Evolutionary conservation across 1,140 invertebrate species (phyloP).

Genomic region (Bombus impatiens): DNA sequence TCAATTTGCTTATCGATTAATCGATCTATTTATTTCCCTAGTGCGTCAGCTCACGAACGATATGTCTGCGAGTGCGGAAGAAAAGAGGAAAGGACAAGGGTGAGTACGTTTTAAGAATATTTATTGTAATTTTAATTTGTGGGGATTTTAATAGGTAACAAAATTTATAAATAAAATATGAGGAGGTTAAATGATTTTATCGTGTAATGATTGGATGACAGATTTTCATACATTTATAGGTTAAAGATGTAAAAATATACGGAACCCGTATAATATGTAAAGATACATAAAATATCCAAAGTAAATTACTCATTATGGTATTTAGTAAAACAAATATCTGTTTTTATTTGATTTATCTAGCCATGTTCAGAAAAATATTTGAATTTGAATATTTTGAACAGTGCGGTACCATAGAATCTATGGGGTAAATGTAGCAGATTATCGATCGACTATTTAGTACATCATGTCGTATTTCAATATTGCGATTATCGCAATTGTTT

Average conservation of each 20-base stretch:
- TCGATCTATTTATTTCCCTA: slow-evolving; percentile 81
- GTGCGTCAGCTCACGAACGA: slow-evolving; percentile 97
- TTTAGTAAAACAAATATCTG: not conserved
- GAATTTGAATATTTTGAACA: not conserved
- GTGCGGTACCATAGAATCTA: not conserved
- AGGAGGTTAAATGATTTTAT: not conserved
- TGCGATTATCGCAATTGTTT: not conserved
- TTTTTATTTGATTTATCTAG: not conserved
- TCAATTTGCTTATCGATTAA: slow-evolving; percentile 1
- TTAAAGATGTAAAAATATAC: not conserved
- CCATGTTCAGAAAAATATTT: not conserved
- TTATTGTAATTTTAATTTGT: not conserved
- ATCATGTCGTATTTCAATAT: not conserved
- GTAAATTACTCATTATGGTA: not conserved
- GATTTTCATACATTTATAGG: not conserved
- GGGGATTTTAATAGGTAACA: not conserved
- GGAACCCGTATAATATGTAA: not conserved
- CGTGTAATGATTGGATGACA: too few species aligned
- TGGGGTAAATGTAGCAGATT: not conserved
- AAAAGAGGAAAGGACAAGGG: slow-evolving; percentile 92
- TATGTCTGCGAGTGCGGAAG: slow-evolving; percentile 95
- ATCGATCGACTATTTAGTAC: not conserved
- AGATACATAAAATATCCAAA: not conserved
- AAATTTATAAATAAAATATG: not conserved
- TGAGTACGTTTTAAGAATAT: slow-evolving; percentile 83